Conservation (phyloP, 2,797 vertebrate species). For the Enteromius argenteus region DNA sequence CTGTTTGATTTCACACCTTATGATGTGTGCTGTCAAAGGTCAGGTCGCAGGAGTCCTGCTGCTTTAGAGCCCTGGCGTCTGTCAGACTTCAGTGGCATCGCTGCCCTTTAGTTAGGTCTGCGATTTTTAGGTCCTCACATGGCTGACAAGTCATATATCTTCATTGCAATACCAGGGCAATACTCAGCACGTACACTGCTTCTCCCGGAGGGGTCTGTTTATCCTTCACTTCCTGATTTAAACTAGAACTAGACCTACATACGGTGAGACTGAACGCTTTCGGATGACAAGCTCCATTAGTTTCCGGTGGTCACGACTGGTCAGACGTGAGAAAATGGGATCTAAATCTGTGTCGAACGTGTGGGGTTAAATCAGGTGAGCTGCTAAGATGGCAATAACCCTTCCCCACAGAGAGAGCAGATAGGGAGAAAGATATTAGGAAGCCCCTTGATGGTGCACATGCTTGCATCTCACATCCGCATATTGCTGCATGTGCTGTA, state of each 20-base stretch:
- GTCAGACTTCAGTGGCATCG: slow-evolving; percentile 21
- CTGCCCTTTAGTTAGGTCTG: slow-evolving; percentile 44
- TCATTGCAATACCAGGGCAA: neutral
- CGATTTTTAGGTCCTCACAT: slow-evolving; percentile 28
- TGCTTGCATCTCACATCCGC: slow-evolving; percentile 29
- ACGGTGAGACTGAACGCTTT: neutral
- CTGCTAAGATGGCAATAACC: slow-evolving; percentile 2
- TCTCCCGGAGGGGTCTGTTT: neutral
- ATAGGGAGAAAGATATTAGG: slow-evolving; percentile 35
- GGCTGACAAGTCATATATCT: slow-evolving; percentile 36
- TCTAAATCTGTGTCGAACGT: neutral
- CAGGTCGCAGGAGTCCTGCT: slow-evolving; percentile 35
- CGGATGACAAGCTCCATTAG: slow-evolving; percentile 23
- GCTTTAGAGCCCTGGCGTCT: slow-evolving; percentile 6
- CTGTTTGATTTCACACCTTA: slow-evolving; percentile 48
- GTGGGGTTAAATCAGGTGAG: slow-evolving; percentile 42
- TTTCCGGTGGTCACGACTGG: neutral
- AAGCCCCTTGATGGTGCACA: slow-evolving; percentile 5
- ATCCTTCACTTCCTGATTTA: slow-evolving; percentile 7
- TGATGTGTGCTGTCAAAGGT: slow-evolving; percentile 44
- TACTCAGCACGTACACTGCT: neutral
- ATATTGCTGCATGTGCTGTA: slow-evolving; percentile 56
- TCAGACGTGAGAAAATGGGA: slow-evolving; percentile 19
- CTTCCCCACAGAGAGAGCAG: neutral
- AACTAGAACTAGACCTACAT: slow-evolving; percentile 11